Percentiles rank a stretch among this genome's conserved stretches.
These are phyloP conservation scores for Corvus moneduloides DNA, from an alignment of 2,113 vertebrate species.

Conservation along the genomic window DNA sequence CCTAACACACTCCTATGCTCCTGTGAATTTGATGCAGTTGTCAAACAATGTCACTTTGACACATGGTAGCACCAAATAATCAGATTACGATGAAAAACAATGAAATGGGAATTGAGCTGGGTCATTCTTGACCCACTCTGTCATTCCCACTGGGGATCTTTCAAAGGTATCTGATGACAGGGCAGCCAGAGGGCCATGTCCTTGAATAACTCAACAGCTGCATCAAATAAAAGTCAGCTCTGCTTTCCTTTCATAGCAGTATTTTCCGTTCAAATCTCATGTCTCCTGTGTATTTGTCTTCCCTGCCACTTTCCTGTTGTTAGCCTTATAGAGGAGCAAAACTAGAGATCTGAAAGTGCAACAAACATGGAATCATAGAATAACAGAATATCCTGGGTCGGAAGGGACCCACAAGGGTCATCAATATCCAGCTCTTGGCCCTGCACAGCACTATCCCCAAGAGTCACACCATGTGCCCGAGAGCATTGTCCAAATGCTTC, in stretches of 20 bases:
- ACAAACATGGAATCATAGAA: background rate
- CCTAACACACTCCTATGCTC: background rate
- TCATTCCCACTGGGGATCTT: slow-evolving; percentile 4
- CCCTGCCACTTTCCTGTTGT: background rate
- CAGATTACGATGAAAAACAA: slow-evolving; percentile 51
- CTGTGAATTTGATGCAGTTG: slow-evolving; percentile 31
- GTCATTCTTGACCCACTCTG: slow-evolving; percentile 15
- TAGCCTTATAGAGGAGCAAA: background rate
- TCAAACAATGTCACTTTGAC: slow-evolving; percentile 59
- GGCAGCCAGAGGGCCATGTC: background rate
- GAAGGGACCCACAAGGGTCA: background rate
- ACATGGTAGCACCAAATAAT: slow-evolving; percentile 36
- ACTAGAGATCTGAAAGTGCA: background rate
- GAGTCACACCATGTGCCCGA: rapidly evolving
- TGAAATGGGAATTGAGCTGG: slow-evolving; percentile 34
- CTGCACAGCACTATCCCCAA: too few relatives aligned
- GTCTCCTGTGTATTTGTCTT: background rate
- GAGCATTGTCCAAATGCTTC: background rate
- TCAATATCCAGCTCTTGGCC: background rate
- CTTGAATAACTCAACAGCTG: slow-evolving; percentile 35
- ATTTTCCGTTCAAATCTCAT: background rate
- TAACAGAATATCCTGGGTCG: background rate
- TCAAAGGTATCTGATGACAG: slow-evolving; percentile 1
- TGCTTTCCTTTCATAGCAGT: background rate
- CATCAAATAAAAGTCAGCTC: background rate